Evolutionary conservation across 2,113 vertebrate species (phyloP), one percentile per base, ranked within the genome.

Genomic region (Saiga tatarica): DNA sequence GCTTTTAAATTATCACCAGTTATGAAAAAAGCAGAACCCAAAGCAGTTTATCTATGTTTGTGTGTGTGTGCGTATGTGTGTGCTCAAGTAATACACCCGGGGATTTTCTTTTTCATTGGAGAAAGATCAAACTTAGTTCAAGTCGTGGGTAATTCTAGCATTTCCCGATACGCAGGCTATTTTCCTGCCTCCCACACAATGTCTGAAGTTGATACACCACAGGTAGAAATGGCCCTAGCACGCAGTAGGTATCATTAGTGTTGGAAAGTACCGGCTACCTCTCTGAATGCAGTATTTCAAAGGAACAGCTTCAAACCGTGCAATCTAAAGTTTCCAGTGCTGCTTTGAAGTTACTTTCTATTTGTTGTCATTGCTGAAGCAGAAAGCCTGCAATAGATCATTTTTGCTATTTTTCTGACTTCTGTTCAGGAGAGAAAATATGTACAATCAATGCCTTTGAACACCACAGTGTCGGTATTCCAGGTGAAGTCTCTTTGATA

Each of bases 401-500:
- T 52, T 90, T 95, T 91, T 71, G 92, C 87, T 91, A 52, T 90
- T 96, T 95, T 83, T 78, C 89, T 91, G 92, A 67, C 47, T 97
- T 87, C 59, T 78, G 21, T 36, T 81, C 57, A 19, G 23, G 15
- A 87, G 39, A 71, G 55, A 52, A 96, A 88, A 95, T 62, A 86
- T 5, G 2, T 36, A 5, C 39, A 30, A 6, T 79, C 50, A 52
- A 39, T 47, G 47, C 39, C 55, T 55, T 3, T 45, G 78, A 87
- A 92, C 36, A 55, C 33, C 2, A 12, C 55, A 60, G n/a, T 36
- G 59, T 42, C 86, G 87, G 36, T 78, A 42, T 87, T 87, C 39
- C 30, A 94, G 85, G 79, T 84, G 52, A 87, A 92, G 86, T 87
- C 78, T 91, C 53, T 19, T 45, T 81, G 83, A 33, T 78, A 52